Conservation (phyloP, 2,797 vertebrate species). For the Tympanoctomys barrerae region DNA sequence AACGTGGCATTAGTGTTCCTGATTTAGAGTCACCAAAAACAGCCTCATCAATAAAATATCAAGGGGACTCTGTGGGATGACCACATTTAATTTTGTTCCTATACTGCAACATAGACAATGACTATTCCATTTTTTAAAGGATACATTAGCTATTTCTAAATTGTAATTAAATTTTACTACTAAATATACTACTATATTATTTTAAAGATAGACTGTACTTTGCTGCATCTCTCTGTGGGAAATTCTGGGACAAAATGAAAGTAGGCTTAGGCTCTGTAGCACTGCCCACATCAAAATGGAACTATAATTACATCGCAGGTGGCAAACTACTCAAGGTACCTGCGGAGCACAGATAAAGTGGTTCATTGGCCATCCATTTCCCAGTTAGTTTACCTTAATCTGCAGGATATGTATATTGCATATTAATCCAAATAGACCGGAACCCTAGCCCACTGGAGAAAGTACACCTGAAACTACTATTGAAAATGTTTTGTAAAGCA, state of each 20-base stretch:
- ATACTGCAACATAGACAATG: background rate
- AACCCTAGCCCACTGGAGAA: background rate
- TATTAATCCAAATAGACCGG: conserved; percentile 69
- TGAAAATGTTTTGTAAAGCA: background rate
- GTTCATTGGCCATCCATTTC: conserved; percentile 80
- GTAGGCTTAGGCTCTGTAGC: conserved; percentile 54
- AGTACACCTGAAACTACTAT: conserved; percentile 6
- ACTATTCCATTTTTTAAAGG: conserved; percentile 3
- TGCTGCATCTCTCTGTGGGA: conserved; percentile 55
- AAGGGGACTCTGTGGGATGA: background rate
- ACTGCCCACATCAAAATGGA: conserved; percentile 63
- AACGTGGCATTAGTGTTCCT: background rate
- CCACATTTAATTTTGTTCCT: conserved; percentile 32
- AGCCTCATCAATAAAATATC: conserved; percentile 42
- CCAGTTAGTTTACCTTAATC: conserved; percentile 66
- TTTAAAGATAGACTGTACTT: conserved; percentile 62
- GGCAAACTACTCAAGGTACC: conserved; percentile 65
- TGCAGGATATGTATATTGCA: conserved; percentile 68
- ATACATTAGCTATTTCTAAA: conserved; percentile 2
- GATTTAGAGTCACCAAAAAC: background rate
- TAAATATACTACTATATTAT: conserved; percentile 57
- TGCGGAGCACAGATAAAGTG: conserved; percentile 81
- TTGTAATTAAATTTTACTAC: conserved; percentile 45
- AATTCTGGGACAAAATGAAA: conserved; percentile 51
- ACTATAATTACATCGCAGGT: conserved; percentile 68